phyloP scores from a whole-genome alignment of 1,140 invertebrate genomes.

The Drosophila fuyamai region DNA sequence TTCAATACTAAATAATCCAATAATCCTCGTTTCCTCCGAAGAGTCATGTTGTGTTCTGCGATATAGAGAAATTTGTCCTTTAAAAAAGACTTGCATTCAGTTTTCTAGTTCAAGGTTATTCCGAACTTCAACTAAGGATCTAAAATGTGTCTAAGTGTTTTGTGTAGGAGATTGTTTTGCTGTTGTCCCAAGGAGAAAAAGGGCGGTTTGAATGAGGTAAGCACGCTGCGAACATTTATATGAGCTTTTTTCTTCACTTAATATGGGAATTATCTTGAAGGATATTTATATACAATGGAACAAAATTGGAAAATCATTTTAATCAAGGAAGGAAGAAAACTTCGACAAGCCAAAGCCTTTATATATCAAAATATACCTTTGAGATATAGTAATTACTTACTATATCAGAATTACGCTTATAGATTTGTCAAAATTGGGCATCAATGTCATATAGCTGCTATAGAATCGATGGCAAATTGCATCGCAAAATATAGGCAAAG shows the following conservation, averaged over 20 bases:
- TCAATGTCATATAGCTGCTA: too few species aligned
- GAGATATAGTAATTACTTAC: too few species aligned
- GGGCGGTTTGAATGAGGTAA: conserved; percentile 74
- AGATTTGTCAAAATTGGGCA: too few species aligned
- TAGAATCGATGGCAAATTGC: too few species aligned
- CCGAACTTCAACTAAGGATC: background rate
- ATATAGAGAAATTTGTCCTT: background rate
- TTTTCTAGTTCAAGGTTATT: background rate
- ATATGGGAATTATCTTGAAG: background rate
- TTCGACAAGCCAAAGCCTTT: too few species aligned
- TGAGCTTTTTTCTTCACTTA: too few species aligned
- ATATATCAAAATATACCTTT: too few species aligned
- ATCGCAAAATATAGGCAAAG: too few species aligned
- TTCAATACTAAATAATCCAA: background rate
- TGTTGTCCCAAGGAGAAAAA: conserved; percentile 51
- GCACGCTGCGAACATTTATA: conserved; percentile 14
- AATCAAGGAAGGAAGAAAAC: too few species aligned
- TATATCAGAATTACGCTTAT: too few species aligned
- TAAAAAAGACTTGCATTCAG: background rate
- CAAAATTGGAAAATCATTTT: too few species aligned
- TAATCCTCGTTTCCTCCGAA: background rate
- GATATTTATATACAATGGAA: too few species aligned
- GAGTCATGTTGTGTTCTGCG: background rate
- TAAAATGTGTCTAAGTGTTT: conserved; percentile 54
- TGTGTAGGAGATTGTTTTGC: conserved; percentile 52